Evolutionary conservation across 2,113 vertebrate genomes (phyloP).

Genomic region (Epinephelus fuscoguttatus): DNA sequence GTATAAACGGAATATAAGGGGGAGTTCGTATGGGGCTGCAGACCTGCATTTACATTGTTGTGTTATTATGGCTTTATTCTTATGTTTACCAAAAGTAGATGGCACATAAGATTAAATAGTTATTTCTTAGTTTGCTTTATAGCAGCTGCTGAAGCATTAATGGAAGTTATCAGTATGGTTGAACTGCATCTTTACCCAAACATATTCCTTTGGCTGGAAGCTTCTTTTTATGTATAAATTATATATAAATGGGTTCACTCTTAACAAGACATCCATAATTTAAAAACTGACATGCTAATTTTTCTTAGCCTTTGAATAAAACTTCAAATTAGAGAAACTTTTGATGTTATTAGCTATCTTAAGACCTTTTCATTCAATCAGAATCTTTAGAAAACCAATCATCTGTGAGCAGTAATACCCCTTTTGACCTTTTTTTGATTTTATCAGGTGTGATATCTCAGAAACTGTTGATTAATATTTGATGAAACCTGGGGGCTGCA

Average conservation of each 20-base stretch:
- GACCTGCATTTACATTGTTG: slow-evolving; percentile 16
- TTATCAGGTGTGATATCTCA: slow-evolving; percentile 55
- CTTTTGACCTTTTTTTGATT: slow-evolving; percentile 57
- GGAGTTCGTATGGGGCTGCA: slow-evolving; percentile 9
- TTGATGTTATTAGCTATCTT: slow-evolving; percentile 9
- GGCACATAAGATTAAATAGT: not conserved
- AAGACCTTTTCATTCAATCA: slow-evolving; percentile 50
- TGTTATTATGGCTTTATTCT: not conserved
- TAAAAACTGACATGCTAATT: not conserved
- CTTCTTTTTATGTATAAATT: slow-evolving; percentile 26
- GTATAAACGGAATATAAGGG: not conserved
- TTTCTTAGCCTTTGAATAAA: slow-evolving; percentile 13
- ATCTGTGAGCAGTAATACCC: slow-evolving; percentile 31
- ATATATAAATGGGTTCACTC: slow-evolving; percentile 24
- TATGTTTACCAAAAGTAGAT: slow-evolving; percentile 5
- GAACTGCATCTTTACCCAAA: slow-evolving; percentile 21
- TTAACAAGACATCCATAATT: slow-evolving; percentile 25
- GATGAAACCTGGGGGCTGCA: slow-evolving; percentile 53
- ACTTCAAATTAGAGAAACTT: slow-evolving; percentile 4
- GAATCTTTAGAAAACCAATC: slow-evolving; percentile 47
- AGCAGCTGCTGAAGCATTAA: slow-evolving; percentile 8
- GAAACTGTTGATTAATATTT: slow-evolving; percentile 63
- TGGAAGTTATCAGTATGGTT: slow-evolving; percentile 32
- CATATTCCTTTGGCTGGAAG: slow-evolving; percentile 12
- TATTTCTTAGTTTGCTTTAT: not conserved